These are phyloP conservation scores for Epiperipatus broadwayi DNA, from an alignment of 2,888 invertebrate genomes.

Conservation along the genomic window DNA sequence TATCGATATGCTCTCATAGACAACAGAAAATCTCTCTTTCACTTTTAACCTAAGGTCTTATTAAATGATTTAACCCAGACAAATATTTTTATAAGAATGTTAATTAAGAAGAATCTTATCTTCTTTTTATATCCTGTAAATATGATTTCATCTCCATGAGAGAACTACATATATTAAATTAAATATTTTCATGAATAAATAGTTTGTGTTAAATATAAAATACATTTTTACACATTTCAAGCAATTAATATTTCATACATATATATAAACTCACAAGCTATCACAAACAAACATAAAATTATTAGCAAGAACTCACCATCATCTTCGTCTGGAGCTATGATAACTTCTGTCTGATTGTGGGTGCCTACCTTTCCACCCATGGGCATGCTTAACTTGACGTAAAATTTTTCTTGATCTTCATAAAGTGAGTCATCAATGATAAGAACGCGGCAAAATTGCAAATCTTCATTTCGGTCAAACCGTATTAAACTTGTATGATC, in stretches of 20 bases:
- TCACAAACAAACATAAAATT: constrained; percentile 4
- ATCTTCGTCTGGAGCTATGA: constrained; percentile 23
- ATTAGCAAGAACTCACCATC: constrained; percentile 28
- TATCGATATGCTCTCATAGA: too few species aligned
- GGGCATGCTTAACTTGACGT: constrained; percentile 22
- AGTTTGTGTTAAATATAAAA: background rate
- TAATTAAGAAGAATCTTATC: too few species aligned
- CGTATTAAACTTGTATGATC: constrained; percentile 23
- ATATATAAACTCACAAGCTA: background rate
- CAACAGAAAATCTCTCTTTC: too few species aligned
- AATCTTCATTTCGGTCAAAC: constrained; percentile 22
- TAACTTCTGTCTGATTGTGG: constrained; percentile 19
- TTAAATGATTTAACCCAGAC: too few species aligned
- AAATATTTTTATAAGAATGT: too few species aligned
- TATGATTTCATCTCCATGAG: too few species aligned
- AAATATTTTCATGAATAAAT: background rate
- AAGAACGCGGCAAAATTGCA: constrained; percentile 23
- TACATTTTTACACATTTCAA: background rate
- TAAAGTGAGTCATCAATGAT: constrained; percentile 28
- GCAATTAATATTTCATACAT: background rate
- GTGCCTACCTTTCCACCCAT: constrained; percentile 25
- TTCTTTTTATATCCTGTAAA: too few species aligned
- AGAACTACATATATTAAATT: too few species aligned
- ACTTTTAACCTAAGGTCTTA: too few species aligned
- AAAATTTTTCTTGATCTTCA: constrained; percentile 26